These are phyloP conservation scores for Pempheris klunzingeri DNA, from an alignment of 2,797 vertebrate genomes.

Conservation along the genomic window DNA sequence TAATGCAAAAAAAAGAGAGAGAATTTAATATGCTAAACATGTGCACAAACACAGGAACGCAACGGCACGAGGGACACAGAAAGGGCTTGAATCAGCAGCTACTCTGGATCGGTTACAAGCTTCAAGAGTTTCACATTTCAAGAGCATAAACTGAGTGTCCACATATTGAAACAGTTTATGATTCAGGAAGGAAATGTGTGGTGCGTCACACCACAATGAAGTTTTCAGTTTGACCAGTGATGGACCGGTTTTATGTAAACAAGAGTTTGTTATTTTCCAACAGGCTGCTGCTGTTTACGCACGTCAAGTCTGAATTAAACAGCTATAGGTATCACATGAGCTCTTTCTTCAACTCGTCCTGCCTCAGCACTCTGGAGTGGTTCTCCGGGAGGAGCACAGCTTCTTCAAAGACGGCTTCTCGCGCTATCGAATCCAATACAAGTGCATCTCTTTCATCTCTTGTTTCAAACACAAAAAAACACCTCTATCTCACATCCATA, in stretches of 20 bases:
- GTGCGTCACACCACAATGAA: neutral
- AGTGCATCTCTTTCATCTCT: neutral
- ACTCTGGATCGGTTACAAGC: neutral
- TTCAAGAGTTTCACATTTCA: neutral
- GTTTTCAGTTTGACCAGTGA: neutral
- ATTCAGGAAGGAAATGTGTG: no score
- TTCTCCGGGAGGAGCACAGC: neutral
- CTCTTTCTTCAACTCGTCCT: neutral
- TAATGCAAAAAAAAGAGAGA: neutral
- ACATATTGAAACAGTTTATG: neutral
- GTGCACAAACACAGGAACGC: neutral
- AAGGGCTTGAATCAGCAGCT: neutral
- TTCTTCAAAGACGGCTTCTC: neutral
- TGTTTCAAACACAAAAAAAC: neutral
- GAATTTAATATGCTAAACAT: neutral
- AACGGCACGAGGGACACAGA: neutral
- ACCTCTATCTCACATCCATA: neutral
- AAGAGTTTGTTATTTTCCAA: neutral
- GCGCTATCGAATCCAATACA: neutral
- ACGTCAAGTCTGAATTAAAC: neutral
- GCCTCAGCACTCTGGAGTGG: neutral
- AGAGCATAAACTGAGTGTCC: neutral
- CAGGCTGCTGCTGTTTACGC: neutral
- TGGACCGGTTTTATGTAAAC: neutral
- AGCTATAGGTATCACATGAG: neutral